Conservation (phyloP, 2,113 vertebrate species). For the Pitta sordida region DNA sequence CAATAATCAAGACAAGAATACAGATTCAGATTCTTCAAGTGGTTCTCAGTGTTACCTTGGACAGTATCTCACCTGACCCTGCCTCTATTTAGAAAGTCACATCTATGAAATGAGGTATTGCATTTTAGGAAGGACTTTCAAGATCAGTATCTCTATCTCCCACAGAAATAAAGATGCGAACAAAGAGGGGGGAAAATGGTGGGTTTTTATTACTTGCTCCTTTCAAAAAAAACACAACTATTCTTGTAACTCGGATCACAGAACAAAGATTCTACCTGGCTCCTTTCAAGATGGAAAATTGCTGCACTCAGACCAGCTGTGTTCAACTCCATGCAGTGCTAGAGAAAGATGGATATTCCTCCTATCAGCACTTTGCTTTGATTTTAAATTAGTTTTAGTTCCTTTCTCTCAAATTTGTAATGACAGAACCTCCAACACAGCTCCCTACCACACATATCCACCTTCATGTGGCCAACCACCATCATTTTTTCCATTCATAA, state of each 20-base stretch:
- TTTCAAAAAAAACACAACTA: neutral
- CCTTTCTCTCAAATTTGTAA: neutral
- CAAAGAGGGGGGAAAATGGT: neutral
- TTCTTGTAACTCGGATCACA: neutral
- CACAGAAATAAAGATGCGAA: neutral
- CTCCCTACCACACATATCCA: neutral
- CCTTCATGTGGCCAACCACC: neutral
- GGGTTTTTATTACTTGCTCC: neutral
- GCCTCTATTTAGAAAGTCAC: neutral
- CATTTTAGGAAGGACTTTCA: neutral
- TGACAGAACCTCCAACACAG: neutral
- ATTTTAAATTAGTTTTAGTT: neutral
- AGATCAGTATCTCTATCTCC: neutral
- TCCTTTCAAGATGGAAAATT: neutral
- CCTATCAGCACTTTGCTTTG: neutral
- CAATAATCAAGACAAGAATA: neutral
- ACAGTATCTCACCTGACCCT: neutral
- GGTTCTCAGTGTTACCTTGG: neutral
- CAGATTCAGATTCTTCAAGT: neutral
- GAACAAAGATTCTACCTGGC: accelerated
- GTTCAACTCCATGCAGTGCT: neutral
- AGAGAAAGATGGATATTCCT: neutral
- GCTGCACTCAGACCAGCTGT: neutral
- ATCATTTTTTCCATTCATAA: neutral
- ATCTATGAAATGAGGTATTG: neutral